Evolutionary conservation across 2,113 vertebrate species (phyloP), one percentile per base, ranked within the genome.

Genomic region (Myanophis thanlyinensis): DNA sequence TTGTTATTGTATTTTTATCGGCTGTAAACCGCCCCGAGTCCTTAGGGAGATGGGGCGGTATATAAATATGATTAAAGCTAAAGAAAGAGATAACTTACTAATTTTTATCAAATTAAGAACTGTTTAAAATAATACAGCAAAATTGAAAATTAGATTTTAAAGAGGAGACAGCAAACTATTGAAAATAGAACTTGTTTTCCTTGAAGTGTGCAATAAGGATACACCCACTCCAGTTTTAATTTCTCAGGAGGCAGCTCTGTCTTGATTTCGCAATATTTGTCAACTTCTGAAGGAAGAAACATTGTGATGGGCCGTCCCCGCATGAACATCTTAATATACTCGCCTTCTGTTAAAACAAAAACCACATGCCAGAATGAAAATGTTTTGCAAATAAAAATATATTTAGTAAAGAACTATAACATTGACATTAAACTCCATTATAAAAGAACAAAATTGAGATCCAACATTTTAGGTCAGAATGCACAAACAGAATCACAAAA

Each of bases 241-340:
- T 98, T 98, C 95, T 99, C 99, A 62, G 99, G 89, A 49, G 99
- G 99, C 96, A 99, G 98, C 62, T 99, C 99, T 54, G 98, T 98
- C 90, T 98, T 98, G 91, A 99, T 98, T 22, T 99, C 99, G 0
- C 98, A 98, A 91, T 99, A 99, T 97, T 98, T 99, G 92, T 98
- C 98, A 94, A 99, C 97, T 48, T 99, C 98, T 86, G 99, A 99
- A 88, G 99, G 99, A 98, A 99, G 98, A 97, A 99, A 99, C 99
- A 99, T 99, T 93, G 99, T 99, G 97, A 99, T 99, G 40, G 99
- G 99, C 92, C 99, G 98, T 84, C 99, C 99, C 23, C 99, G 97
- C 99, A 99, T 99, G 97, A 99, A 99, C 99, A 99, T 99, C 98
- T 99, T 99, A 94, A 99, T 98, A 95, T 98, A 98, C 87, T 99